phyloP scores from a whole-genome alignment of 2,888 invertebrate species.

The Trichogramma dendrolimi region DNA sequence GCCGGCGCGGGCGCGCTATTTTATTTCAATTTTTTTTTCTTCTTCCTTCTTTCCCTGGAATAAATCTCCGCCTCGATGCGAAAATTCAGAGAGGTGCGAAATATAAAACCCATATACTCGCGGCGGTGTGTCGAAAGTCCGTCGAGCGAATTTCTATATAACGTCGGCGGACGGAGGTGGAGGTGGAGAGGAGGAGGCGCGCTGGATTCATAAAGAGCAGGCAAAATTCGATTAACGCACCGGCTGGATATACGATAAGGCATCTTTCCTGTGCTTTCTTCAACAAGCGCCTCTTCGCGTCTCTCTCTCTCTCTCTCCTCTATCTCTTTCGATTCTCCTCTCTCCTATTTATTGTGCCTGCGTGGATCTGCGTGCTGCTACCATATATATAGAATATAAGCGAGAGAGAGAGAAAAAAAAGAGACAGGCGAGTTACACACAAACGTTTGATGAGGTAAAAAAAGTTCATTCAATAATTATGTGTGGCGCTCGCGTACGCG shows the following conservation, averaged over 20 bases:
- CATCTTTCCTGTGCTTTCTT: conserved; percentile 31
- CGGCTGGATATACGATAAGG: conserved; percentile 21
- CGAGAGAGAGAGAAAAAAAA: conserved; percentile 16
- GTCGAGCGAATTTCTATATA: conserved; percentile 13
- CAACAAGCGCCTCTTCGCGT: not conserved
- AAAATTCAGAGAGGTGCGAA: conserved; percentile 16
- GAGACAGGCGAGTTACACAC: not conserved
- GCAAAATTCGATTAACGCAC: conserved; percentile 30
- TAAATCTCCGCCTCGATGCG: conserved; percentile 12
- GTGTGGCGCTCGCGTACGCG: too few relatives aligned
- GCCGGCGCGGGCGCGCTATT: too few relatives aligned
- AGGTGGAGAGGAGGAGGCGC: not conserved
- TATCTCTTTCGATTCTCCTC: not conserved
- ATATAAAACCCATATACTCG: conserved; percentile 16
- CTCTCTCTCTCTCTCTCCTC: not conserved
- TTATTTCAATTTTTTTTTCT: too few relatives aligned
- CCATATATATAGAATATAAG: not conserved
- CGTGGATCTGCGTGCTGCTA: not conserved
- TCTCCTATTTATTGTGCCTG: not conserved
- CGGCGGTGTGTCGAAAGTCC: not conserved
- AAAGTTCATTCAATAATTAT: conserved; percentile 12
- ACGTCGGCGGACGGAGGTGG: conserved; percentile 1
- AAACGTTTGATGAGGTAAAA: not conserved
- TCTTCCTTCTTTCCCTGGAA: too few relatives aligned
- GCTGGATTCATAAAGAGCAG: conserved; percentile 18